phyloP scores from a whole-genome alignment of 2,888 invertebrate genomes.

The Pocota personata region DNA sequence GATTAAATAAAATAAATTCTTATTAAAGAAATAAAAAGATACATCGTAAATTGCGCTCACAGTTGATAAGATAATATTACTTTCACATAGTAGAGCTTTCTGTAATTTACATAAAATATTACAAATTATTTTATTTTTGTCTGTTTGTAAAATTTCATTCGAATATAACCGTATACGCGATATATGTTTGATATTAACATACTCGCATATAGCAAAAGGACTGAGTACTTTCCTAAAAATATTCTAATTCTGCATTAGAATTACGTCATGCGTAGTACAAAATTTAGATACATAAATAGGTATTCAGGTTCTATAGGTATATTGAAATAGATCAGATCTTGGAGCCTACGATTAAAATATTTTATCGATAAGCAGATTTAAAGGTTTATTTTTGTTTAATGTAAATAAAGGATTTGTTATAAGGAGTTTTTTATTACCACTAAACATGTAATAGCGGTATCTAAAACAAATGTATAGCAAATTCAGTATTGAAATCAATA shows the following conservation, averaged over 20 bases:
- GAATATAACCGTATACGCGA: background rate
- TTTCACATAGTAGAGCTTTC: background rate
- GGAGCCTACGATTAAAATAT: background rate
- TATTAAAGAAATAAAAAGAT: background rate
- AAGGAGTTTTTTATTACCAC: no score
- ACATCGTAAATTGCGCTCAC: background rate
- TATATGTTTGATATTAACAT: background rate
- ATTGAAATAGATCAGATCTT: background rate
- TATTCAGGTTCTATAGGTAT: background rate
- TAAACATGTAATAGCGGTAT: no score
- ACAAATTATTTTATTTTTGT: background rate
- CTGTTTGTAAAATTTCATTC: background rate
- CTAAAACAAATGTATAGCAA: no score
- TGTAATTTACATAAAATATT: background rate
- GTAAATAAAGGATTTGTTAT: no score
- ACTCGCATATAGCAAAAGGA: background rate
- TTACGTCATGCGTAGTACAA: conserved; percentile 38
- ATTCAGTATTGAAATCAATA: background rate
- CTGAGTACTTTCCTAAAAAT: conserved; percentile 11
- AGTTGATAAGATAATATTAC: background rate
- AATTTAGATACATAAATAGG: background rate
- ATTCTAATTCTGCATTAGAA: conserved; percentile 23
- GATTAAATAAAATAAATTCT: background rate
- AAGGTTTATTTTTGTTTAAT: no score
- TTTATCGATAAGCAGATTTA: background rate